A percentile compares a stretch with the other conserved stretches of the same genome.
phyloP scores from a whole-genome alignment of 35 echinoderm and acorn worm species.

The Lytechinus variegatus region DNA sequence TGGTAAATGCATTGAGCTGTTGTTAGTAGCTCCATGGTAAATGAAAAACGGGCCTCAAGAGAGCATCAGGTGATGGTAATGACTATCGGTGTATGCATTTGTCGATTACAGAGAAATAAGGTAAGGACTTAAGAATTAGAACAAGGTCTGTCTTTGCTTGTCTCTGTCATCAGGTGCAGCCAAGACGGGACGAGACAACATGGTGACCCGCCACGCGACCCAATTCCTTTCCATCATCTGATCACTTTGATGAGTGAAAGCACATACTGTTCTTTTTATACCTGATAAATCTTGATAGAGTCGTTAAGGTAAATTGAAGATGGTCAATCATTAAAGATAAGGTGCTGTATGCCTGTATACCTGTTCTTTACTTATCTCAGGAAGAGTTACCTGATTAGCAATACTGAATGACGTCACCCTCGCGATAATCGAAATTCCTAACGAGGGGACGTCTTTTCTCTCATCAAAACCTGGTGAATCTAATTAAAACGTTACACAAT shows the following conservation, averaged over 20 bases:
- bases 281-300: neutral
- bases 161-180: neutral
- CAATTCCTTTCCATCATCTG: neutral
- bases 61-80: too few species aligned
- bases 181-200: neutral
- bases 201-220: constrained; percentile 3
- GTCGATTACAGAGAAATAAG: neutral
- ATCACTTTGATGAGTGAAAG: neutral
- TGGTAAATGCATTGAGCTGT: too few species aligned
- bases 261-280: neutral
- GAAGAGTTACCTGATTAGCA: neutral
- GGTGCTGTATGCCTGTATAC: neutral
- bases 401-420: neutral
- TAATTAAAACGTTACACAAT: neutral
- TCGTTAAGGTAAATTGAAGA: neutral
- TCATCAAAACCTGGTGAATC: neutral
- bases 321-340: neutral
- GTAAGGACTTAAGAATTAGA: neutral
- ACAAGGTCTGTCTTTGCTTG: neutral
- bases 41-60: too few species aligned
- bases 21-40: too few species aligned
- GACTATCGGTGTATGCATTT: too few species aligned
- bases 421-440: neutral
- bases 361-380: neutral
- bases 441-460: neutral